Percentiles rank a stretch among this genome's conserved stretches.
phyloP scores from a whole-genome alignment of 2,888 invertebrate genomes.

The Oligia fasciuncula region DNA sequence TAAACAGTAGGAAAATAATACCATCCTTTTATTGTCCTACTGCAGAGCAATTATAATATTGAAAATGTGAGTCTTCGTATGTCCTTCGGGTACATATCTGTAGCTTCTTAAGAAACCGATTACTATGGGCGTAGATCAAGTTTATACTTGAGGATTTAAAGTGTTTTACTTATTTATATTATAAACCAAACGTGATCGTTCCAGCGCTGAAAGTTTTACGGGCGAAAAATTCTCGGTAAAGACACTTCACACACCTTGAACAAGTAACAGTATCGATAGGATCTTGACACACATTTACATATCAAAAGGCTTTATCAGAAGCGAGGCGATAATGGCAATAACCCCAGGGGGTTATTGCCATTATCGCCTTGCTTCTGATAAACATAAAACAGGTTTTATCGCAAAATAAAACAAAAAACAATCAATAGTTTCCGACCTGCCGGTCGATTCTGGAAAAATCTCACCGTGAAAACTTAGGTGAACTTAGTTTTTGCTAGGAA shows the following conservation, averaged over 20 bases:
- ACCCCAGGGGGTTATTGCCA: not conserved
- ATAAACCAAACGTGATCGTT: not conserved
- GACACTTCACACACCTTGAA: not conserved
- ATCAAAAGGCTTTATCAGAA: conserved; percentile 22
- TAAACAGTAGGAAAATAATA: not conserved
- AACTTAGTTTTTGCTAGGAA: too few relatives aligned
- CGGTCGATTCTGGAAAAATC: too few relatives aligned
- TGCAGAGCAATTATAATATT: not conserved
- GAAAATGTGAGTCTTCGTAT: too few relatives aligned
- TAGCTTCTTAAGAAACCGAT: too few relatives aligned
- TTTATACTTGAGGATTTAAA: too few relatives aligned
- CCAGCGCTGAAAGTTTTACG: not conserved
- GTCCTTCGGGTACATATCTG: too few relatives aligned
- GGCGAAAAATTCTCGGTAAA: not conserved
- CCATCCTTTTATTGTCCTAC: not conserved
- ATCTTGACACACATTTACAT: conserved; percentile 4
- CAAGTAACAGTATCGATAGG: not conserved
- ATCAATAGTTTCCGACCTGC: too few relatives aligned
- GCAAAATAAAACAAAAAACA: not conserved
- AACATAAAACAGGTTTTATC: not conserved
- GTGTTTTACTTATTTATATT: not conserved
- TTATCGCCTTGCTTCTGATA: too few relatives aligned
- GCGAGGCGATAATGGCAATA: conserved; percentile 12
- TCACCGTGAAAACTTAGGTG: too few relatives aligned
- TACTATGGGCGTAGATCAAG: too few relatives aligned